Evolutionary conservation across 2,797 vertebrate genomes (phyloP).

Genomic region (Cuniculus paca): DNA sequence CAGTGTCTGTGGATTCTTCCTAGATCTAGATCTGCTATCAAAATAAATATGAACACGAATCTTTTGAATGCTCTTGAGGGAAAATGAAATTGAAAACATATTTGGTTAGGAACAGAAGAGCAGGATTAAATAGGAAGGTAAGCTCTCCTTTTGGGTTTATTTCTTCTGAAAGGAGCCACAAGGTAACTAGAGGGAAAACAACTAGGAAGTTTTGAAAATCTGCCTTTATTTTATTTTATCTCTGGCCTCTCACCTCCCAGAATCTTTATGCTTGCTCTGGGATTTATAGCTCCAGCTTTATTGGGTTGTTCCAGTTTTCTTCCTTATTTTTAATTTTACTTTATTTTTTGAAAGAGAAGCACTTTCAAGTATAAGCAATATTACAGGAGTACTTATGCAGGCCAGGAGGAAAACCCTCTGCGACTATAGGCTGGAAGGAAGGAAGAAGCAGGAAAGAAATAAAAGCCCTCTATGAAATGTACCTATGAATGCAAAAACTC

Average conservation of each 20-base stretch:
- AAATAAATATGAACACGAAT: not conserved
- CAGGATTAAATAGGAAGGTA: not conserved
- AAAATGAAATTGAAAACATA: not conserved
- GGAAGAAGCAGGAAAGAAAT: not conserved
- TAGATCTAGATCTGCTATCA: not conserved
- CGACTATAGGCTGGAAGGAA: not conserved
- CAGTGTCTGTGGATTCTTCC: not conserved
- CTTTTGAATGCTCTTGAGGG: constrained; percentile 30
- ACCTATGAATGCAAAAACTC: not conserved
- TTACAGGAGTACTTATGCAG: not conserved
- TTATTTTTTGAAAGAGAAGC: not conserved
- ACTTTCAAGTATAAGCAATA: not conserved
- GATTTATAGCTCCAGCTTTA: not conserved
- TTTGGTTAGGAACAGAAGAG: constrained; percentile 36
- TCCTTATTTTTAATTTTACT: not conserved
- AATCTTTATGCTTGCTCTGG: not conserved
- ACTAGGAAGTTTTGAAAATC: constrained; percentile 9
- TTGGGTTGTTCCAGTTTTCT: not conserved
- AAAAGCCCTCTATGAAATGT: not conserved
- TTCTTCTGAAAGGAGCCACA: not conserved
- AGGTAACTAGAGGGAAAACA: not conserved
- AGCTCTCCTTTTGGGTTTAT: not conserved
- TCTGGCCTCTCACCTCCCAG: not conserved
- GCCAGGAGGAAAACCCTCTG: not conserved
- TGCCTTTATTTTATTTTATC: constrained; percentile 30